Evolutionary conservation across 1,140 invertebrate genomes (phyloP).

Genomic region (Tenebrio molitor): DNA sequence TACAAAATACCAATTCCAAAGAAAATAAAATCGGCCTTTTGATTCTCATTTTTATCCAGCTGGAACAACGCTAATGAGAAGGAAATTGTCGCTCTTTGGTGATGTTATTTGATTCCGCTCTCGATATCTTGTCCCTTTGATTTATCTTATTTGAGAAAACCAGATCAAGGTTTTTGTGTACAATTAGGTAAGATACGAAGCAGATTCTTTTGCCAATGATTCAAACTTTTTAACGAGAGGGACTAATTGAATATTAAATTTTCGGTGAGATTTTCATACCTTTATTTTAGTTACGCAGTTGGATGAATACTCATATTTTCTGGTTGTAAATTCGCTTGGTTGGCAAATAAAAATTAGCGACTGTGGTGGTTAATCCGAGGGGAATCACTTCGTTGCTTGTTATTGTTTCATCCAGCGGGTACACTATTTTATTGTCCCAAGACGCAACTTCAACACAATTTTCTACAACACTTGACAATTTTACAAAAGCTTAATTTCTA

Average conservation of each 20-base stretch:
- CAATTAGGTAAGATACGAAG: constrained; percentile 1
- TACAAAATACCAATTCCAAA: constrained; percentile 2
- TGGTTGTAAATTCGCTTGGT: constrained; percentile 13
- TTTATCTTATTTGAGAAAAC: constrained; percentile 27
- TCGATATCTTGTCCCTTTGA: constrained; percentile 3
- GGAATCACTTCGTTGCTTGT: constrained; percentile 18
- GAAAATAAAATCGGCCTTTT: constrained; percentile 5
- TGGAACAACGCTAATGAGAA: constrained; percentile 30
- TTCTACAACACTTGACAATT: constrained; percentile 12
- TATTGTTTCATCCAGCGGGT: constrained; percentile 13
- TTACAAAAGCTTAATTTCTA: constrained; percentile 24
- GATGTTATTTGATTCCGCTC: constrained; percentile 23
- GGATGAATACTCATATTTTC: constrained; percentile 18
- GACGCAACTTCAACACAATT: constrained; percentile 8
- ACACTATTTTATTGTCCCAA: constrained; percentile 18
- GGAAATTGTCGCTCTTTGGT: constrained; percentile 26
- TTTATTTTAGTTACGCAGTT: neutral
- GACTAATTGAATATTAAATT: no score
- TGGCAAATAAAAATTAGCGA: constrained; percentile 16
- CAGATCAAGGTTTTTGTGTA: constrained; percentile 2
- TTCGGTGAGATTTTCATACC: no score
- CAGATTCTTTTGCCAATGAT: neutral
- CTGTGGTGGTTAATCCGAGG: neutral
- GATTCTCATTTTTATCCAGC: neutral
- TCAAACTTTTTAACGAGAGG: neutral